Evolutionary conservation across 1,140 invertebrate genomes (phyloP), one percentile per base, ranked within the genome.

Genomic region (Conus ventricosus): DNA sequence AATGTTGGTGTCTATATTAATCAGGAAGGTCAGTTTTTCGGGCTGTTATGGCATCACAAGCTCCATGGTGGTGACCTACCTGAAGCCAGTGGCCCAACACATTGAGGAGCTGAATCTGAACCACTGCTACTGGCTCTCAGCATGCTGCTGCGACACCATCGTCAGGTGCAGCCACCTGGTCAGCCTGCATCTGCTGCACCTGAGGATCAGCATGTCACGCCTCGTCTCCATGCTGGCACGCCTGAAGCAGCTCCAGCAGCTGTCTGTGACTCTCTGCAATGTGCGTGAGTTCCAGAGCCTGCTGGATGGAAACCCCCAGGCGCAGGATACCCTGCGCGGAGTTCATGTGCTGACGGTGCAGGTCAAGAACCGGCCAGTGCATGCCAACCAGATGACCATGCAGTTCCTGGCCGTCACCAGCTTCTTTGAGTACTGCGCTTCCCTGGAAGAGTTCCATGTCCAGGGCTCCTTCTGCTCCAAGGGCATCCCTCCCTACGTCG

Each of bases 91-190:
- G 27, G 78, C 55, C 17, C 63, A 57, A 54, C 80, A 90, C 39
- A 86, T 93, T n/a, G 90, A 91, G 27, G 89, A n/a, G 25, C 89
- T 93, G 60, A 90, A 93, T 87, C 89, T 93, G 6, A 92, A 91
- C 88, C 88, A 91, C 67, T 92, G 92, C 84, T 92, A 93, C 88
- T 93, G 92, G 92, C 84, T 93, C 13, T 80, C 89, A 10, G 86
- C 89, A 4, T 17, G 67, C 25, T 89, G 84, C 27, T 84, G 92
- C 25, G 86, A 90, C 55, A 71, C 88, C 23, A 89, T 88, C 81
- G 88, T 87, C 7, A 90, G 87, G 27, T 93, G 92, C 55, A 85
- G 76, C 75, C 91, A 91, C 84, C 67, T 92, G 13, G 84, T 89
- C 20, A 81, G 90, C 51, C 87, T 93, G 4, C 90, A 90, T 54